Base-by-base conservation (phyloP, 2,888 invertebrate genomes). In the Toxonevra muliebris region DNA sequence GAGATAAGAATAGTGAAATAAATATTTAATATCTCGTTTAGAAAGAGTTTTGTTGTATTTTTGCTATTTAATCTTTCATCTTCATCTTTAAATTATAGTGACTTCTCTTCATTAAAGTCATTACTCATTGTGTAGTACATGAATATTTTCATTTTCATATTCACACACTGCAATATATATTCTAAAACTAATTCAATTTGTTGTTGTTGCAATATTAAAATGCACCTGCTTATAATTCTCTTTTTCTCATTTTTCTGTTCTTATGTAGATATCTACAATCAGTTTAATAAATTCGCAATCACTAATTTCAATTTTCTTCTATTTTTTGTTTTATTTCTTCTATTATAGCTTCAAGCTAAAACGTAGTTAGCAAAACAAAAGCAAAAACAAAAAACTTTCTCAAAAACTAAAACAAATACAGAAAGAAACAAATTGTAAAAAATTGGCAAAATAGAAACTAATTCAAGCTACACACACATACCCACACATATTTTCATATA, bases 321-420 rank as follows among this genome's bases (percentile, higher is more conserved):
- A 50, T 52, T 59, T 60, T 43, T 59, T 67, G n/a, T 9, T 61
- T 50, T 68, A 52, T 63, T 50, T 67, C 67, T 63, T 58, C 53
- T 58, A 63, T 65, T 68, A 50, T 63, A 68, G 67, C 67, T 68
- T 68, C 42, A 62, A 42, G 67, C 63, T 63, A 63, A 68, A 40
- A 12, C 15, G 19, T 30, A 58, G 40, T 41, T n/a, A 30, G 13
- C 20, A 60, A 42, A 60, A 43, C 19, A 59, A 65, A 53, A 54
- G 13, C n/a, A 43, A 66, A 61, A 13, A 55, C 52, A 53, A 54
- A 65, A 52, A 65, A 52, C 59, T 65, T 59, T n/a, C 48, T 48
- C 13, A 42, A 12, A 62, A 62, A 43, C 43, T 7, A 45, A 59
- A 42, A 43, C 19, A 13, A 11, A 41, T 17, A 57, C 59, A 19